These are phyloP conservation scores for Parapristionchus giblindavisi DNA, from an alignment of 2,888 invertebrate genomes.

Conservation along the genomic window DNA sequence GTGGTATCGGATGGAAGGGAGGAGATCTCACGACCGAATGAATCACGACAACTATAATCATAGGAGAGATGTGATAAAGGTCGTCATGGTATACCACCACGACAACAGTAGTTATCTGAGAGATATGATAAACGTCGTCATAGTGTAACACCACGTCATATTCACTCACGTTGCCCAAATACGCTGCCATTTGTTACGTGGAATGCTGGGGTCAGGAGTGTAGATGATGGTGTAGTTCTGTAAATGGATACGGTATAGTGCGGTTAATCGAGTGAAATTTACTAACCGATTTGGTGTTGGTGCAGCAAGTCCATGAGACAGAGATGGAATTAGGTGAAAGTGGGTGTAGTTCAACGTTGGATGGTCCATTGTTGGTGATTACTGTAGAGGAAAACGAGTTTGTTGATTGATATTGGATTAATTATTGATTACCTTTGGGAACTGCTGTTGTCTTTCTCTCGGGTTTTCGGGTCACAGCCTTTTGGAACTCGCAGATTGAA, in stretches of 20 bases:
- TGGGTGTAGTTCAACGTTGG: conserved; percentile 61
- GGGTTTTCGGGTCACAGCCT: conserved; percentile 45
- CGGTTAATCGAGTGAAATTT: neutral
- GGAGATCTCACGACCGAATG: conserved; percentile 24
- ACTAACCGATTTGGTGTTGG: conserved; percentile 62
- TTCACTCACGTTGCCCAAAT: conserved; percentile 43
- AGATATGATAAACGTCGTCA: neutral
- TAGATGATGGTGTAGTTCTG: conserved; percentile 64
- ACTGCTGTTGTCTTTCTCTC: conserved; percentile 19
- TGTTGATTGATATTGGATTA: neutral
- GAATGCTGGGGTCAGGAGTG: conserved; percentile 56
- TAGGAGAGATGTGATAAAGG: neutral
- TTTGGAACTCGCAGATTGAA: conserved; percentile 60
- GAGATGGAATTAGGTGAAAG: conserved; percentile 57
- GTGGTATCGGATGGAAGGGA: conserved; percentile 56
- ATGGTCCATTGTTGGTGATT: conserved; percentile 47
- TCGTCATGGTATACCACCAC: no score
- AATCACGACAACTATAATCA: conserved; percentile 35
- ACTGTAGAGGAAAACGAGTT: conserved; percentile 12
- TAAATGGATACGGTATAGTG: conserved; percentile 34
- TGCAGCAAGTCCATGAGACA: conserved; percentile 66
- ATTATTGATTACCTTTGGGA: neutral
- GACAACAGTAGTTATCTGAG: neutral
- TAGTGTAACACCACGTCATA: neutral
- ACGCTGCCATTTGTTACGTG: conserved; percentile 57